Evolutionary conservation across 2,113 vertebrate species (phyloP).

Genomic region (Lontra canadensis): DNA sequence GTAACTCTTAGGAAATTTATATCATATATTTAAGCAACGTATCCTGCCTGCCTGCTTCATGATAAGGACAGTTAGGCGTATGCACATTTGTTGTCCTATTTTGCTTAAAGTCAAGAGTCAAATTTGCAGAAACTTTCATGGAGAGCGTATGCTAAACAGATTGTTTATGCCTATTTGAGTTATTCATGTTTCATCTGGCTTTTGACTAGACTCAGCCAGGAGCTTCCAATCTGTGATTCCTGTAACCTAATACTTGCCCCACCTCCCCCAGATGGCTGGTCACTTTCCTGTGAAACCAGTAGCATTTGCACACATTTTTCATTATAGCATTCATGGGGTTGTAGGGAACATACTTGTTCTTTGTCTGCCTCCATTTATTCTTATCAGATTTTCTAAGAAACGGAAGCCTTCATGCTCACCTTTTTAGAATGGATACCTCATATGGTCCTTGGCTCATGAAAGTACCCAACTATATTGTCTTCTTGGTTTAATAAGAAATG

Average conservation of each 20-base stretch:
- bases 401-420: neutral
- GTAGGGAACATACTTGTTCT: neutral
- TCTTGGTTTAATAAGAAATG: neutral
- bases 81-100: neutral
- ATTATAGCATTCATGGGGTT: neutral
- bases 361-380: neutral
- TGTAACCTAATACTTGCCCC: fast-evolving
- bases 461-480: neutral
- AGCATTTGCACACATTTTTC: neutral
- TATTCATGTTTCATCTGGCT: neutral
- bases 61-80: neutral
- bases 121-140: neutral
- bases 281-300: neutral
- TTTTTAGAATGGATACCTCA: neutral
- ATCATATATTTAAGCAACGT: neutral
- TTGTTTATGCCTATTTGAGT: neutral
- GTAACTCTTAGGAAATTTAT: neutral
- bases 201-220: neutral
- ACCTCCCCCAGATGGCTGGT: neutral
- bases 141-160: neutral
- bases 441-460: neutral
- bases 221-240: neutral
- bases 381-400: neutral
- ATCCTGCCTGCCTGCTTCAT: neutral
- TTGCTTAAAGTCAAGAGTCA: neutral